Percentiles rank a stretch among this genome's conserved stretches.
These are phyloP conservation scores for Drosophila varians DNA, from an alignment of 1,140 invertebrate species.

Conservation along the genomic window DNA sequence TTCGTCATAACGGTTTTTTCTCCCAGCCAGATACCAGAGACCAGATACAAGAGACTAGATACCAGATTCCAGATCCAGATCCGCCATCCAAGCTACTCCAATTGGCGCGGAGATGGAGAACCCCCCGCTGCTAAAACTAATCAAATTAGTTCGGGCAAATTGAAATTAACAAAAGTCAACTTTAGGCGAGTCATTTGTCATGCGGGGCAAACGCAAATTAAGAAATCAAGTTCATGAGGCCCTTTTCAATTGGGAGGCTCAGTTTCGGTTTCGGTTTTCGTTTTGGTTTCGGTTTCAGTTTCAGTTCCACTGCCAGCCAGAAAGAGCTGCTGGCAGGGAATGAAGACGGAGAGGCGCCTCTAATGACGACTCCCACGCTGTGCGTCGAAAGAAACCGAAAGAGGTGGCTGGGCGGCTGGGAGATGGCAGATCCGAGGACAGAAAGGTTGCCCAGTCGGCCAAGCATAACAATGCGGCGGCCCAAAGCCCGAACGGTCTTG, in stretches of 20 bases:
- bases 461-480: slow-evolving; percentile 49
- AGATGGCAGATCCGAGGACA: slow-evolving; percentile 10
- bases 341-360: neutral
- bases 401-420: no score
- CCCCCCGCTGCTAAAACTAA: slow-evolving; percentile 16
- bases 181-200: slow-evolving; percentile 61
- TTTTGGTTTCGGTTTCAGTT: slow-evolving; percentile 48
- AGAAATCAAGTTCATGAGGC: slow-evolving; percentile 74
- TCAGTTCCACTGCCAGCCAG: slow-evolving; percentile 43
- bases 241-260: no score
- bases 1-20: slow-evolving; percentile 52
- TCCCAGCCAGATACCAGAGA: neutral
- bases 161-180: slow-evolving; percentile 51
- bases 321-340: slow-evolving; percentile 3
- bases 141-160: slow-evolving; percentile 73
- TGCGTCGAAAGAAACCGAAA: slow-evolving; percentile 52
- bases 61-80: neutral
- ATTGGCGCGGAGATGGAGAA: neutral
- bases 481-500: no score
- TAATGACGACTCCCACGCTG: slow-evolving; percentile 66
- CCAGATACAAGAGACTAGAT: neutral
- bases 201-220: slow-evolving; percentile 60
- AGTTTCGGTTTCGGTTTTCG: slow-evolving; percentile 59
- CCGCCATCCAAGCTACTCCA: neutral
- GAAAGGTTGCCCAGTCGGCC: slow-evolving; percentile 50